Percentiles rank a stretch among this genome's conserved stretches.
Evolutionary conservation across 2,888 invertebrate genomes (phyloP).

Genomic region (Sminthurides aquaticus): DNA sequence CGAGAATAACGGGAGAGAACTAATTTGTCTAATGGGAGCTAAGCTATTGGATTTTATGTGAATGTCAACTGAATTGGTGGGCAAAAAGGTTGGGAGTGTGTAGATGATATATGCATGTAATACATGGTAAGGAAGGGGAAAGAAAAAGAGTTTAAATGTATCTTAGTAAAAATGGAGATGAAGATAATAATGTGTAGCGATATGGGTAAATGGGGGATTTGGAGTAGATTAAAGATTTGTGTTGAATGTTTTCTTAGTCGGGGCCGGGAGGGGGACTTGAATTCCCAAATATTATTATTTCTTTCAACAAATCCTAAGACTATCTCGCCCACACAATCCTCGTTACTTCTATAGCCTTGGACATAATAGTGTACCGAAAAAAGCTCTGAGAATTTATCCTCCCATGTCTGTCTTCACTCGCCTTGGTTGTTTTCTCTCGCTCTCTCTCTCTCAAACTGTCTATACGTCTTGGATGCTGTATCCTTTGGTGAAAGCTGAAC

Average conservation of each 20-base stretch:
- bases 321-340: no score
- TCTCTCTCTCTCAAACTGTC: no score
- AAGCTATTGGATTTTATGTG: slow-evolving; percentile 24
- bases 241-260: background rate
- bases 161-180: background rate
- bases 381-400: no score
- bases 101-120: background rate
- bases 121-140: no score
- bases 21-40: slow-evolving; percentile 27
- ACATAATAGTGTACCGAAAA: no score
- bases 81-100: background rate
- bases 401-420: no score
- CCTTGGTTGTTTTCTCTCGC: no score
- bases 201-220: background rate
- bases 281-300: background rate
- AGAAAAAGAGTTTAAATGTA: background rate
- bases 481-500: no score
- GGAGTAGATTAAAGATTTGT: background rate
- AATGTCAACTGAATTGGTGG: slow-evolving; percentile 23
- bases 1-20: slow-evolving; percentile 12
- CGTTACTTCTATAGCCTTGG: no score
- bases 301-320: no score
- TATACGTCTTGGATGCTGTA: no score
- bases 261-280: no score
- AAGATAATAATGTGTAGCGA: background rate